Evolutionary conservation across 1,140 invertebrate genomes (phyloP).

Genomic region (Danaus plexippus): DNA sequence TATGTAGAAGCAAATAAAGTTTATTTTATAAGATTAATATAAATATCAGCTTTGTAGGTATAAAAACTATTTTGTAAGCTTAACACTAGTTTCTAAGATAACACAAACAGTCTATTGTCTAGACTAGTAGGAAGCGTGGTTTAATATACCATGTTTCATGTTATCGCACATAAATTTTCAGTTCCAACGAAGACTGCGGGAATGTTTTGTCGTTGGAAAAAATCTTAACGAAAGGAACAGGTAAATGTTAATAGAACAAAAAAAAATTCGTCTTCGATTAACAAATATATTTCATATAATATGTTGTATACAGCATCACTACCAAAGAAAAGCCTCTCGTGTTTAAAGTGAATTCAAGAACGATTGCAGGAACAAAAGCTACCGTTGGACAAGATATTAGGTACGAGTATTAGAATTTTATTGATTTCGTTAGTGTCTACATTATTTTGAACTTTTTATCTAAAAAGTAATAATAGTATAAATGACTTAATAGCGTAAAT

Average conservation of each 20-base stretch:
- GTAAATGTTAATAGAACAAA: conserved; percentile 16
- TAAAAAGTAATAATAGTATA: too few species aligned
- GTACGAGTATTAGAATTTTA: conserved; percentile 2
- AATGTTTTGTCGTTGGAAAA: conserved; percentile 21
- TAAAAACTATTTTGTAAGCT: too few species aligned
- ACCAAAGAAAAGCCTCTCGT: conserved; percentile 17
- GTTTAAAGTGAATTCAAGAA: conserved; percentile 20
- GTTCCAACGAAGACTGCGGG: conserved; percentile 46
- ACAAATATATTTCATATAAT: too few species aligned
- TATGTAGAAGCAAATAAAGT: too few species aligned
- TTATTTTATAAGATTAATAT: too few species aligned
- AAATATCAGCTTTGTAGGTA: too few species aligned
- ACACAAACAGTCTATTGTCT: too few species aligned
- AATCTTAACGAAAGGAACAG: conserved; percentile 26
- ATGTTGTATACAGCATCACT: conserved; percentile 9
- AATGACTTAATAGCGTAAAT: too few species aligned
- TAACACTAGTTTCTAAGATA: too few species aligned
- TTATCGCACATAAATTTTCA: conserved; percentile 25
- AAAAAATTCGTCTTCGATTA: not conserved
- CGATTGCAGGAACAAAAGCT: conserved; percentile 12
- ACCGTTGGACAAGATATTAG: conserved; percentile 13
- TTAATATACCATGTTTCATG: not conserved
- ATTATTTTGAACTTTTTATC: too few species aligned
- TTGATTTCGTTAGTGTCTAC: too few species aligned
- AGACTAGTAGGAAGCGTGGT: not conserved